These are phyloP conservation scores for Peromyscus nudipes DNA, from an alignment of 2,797 vertebrate species.

Conservation along the genomic window DNA sequence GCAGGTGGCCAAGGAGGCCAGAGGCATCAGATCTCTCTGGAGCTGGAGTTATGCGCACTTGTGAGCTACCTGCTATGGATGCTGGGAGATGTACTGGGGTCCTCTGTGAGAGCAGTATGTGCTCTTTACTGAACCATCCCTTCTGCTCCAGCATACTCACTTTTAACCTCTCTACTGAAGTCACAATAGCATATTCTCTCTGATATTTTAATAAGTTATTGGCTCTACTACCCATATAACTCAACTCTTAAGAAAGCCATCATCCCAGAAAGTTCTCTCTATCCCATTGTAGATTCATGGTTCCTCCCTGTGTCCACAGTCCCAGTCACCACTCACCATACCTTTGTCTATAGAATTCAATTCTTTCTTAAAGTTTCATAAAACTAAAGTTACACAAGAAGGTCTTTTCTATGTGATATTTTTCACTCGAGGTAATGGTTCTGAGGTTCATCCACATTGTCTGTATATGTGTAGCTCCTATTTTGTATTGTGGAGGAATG, in stretches of 20 bases:
- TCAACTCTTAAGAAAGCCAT: background rate
- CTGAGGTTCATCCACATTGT: background rate
- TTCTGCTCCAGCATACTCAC: background rate
- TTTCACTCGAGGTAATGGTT: background rate
- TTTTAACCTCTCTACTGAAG: background rate
- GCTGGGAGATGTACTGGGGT: background rate
- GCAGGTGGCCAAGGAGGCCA: background rate
- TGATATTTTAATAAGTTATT: background rate
- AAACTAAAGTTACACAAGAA: background rate
- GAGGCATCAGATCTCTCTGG: background rate
- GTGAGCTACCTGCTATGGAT: background rate
- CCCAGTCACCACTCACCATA: background rate
- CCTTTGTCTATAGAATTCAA: background rate
- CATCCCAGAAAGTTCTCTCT: background rate
- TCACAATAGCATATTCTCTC: background rate
- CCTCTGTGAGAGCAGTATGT: background rate
- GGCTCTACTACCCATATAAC: background rate
- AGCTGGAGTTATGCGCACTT: background rate
- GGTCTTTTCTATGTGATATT: background rate
- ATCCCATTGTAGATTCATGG: background rate
- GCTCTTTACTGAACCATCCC: background rate
- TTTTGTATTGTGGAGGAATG: background rate
- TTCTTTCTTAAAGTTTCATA: constrained; percentile 20
- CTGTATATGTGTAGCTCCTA: background rate
- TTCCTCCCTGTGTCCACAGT: background rate